Base-by-base conservation (phyloP, 64 coral and sea anemone species). In the Hydrozoanthus tunicans region DNA sequence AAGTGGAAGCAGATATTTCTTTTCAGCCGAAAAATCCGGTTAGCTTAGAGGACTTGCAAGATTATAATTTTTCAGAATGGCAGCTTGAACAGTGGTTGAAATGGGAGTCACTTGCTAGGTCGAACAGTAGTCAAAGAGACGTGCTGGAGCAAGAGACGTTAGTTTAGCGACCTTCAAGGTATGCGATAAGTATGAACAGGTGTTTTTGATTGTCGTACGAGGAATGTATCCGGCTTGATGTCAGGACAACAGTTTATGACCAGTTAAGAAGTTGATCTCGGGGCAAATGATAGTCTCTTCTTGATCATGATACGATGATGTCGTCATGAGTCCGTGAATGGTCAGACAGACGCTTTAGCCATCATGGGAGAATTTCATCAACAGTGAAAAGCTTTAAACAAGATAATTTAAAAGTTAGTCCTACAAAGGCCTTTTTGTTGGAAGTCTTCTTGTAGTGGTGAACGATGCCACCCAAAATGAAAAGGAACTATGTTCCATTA, bases 21-120 rank as follows among this genome's bases (percentile, higher is more conserved):
- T 88, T 88, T 88, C 84, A 88, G 12, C 84, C 84, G 13, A 88
- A 74, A 88, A 88, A 88, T 60, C 84, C 84, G 54, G 84, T 88
- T 73, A 88, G 84, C 61, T 60, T 88, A 88, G 84, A 88, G 74
- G 84, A 88, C 26, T 88, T 88, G 70, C 68, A 88, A 88, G 74
- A 88, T 56, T 88, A 88, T 75, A 88, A 88, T 88, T 88, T 88
- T 88, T 88, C 84, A 3, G 84, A 88, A 51, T 88, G 84, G 84
- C 84, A 88, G 24, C 84, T 88, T 52, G 84, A 88, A 88, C 84
- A 88, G 17, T 88, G 84, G 84, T 5, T 88, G 15, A 74, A 88
- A 58, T 88, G 84, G 84, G 84, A 88, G 59, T 73, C 84, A 59
- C 84, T 88, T 58, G 84, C 84, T 12, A 88, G 84, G 51, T 56